Percentiles rank a stretch among this genome's conserved stretches.
These are phyloP conservation scores for Pachycephus smyrnensis DNA, from an alignment of 2,888 invertebrate species.

Conservation along the genomic window DNA sequence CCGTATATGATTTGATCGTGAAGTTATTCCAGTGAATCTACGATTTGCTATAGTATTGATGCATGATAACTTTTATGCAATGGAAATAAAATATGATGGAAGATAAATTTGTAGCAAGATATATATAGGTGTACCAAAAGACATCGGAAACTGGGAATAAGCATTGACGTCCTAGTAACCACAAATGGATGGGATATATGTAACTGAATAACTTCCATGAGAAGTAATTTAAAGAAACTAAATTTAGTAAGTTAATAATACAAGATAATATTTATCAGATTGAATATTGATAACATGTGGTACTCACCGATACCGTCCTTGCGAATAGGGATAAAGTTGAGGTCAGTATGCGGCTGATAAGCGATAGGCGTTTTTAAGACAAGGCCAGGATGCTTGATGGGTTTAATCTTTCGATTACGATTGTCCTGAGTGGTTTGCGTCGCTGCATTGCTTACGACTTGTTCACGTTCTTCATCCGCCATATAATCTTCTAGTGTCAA, in stretches of 20 bases:
- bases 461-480: constrained; percentile 67
- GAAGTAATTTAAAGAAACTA: background rate
- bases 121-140: background rate
- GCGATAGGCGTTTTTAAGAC: constrained; percentile 83
- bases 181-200: background rate
- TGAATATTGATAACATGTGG: constrained; percentile 14
- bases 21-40: no score
- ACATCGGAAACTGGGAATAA: background rate
- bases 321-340: constrained; percentile 87
- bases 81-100: background rate
- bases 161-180: background rate
- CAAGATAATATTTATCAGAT: constrained; percentile 9
- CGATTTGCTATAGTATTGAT: no score
- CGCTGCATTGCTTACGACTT: constrained; percentile 69
- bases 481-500: constrained; percentile 67
- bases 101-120: background rate
- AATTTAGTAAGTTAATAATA: constrained; percentile 30
- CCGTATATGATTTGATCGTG: background rate
- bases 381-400: constrained; percentile 79
- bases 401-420: constrained; percentile 76
- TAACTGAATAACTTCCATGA: background rate
- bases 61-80: background rate
- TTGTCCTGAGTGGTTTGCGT: constrained; percentile 71
- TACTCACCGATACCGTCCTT: constrained; percentile 89
- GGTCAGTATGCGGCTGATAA: constrained; percentile 83